Evolutionary conservation across 1,140 invertebrate species (phyloP).

Genomic region (Pomacea maculata): DNA sequence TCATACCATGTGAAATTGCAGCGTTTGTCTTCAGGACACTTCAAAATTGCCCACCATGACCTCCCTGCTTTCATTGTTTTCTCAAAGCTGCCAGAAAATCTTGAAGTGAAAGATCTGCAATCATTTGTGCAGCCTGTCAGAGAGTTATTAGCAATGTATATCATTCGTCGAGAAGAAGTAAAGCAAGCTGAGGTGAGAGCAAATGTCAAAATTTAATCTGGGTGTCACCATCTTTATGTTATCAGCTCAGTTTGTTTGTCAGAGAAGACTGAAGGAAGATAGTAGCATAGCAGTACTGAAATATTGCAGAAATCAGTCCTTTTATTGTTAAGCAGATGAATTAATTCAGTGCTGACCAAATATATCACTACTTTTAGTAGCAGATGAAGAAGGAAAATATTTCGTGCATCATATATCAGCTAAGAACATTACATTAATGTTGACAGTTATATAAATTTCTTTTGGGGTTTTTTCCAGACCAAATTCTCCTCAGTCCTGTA

Average conservation of each 20-base stretch:
- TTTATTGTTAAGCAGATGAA: no score
- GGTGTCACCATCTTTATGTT: no score
- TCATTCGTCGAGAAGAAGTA: conserved; percentile 4
- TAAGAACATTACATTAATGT: no score
- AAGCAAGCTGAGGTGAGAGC: conserved; percentile 7
- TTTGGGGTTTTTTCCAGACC: not conserved
- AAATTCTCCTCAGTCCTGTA: conserved; percentile 4
- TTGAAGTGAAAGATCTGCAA: conserved; percentile 19
- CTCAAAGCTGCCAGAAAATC: conserved; percentile 1
- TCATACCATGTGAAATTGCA: conserved; percentile 15
- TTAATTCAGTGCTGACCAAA: no score
- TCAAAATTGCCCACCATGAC: conserved; percentile 16
- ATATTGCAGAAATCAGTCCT: no score
- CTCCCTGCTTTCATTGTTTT: conserved; percentile 14
- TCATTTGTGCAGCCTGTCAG: conserved; percentile 7
- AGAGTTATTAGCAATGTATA: conserved; percentile 14
- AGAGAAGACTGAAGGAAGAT: no score
- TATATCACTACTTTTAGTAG: no score
- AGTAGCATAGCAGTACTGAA: no score
- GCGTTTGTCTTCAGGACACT: not conserved
- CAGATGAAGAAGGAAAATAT: no score
- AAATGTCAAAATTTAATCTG: no score
- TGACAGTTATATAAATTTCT: not conserved
- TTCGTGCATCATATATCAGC: no score
- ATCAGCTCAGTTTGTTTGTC: no score